Base-by-base conservation (phyloP, 2,113 vertebrate species). In the Eleginops maclovinus region DNA sequence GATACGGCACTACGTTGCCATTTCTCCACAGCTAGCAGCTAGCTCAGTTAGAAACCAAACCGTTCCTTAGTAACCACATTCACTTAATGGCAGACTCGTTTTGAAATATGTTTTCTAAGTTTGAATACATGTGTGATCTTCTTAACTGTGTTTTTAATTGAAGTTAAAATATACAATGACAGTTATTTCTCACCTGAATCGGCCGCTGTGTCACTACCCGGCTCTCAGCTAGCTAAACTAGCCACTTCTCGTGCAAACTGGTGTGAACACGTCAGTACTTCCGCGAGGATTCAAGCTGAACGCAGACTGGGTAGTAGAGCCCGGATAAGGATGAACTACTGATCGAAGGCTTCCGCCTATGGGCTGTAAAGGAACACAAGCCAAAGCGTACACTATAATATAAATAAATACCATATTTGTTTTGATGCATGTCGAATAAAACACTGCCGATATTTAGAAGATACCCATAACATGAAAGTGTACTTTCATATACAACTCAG, bases 231-330 rank as follows among this genome's bases (percentile, higher is more conserved):
- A 89, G 88, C 82, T 89, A 84, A 75, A 79, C 87, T 89, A 89
- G 87, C 90, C 81, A 70, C 89, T 65, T 84, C 70, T 87, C 81
- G 68, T 76, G 84, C 77, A 80, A 84, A 72, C 79, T 77, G 83
- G 53, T 88, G 92, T 85, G 92, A 91, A 94, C 94, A 94, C 94
- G 94, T 95, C 94, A 95, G 81, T 93, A 88, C 88, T 95, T 94
- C 92, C 93, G 93, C 58, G 16, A 89, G 65, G 74, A 63, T 55
- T 50, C 75, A 75, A 49, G n/a, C 24, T 26, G 19, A 14, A 68
- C 60, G 0, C 76, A 95, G 95, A 71, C 75, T 21, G 13, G 19
- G 62, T 46, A 93, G 79, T 82, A 7, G 90, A 94, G 54, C 65
- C 15, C 87, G 69, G 91, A 95, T 36, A 15, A 31, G 28, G 9